Percentiles rank a stretch among this genome's conserved stretches.
phyloP scores from a whole-genome alignment of 2,888 invertebrate genomes.

The Hecatera dysodea region DNA sequence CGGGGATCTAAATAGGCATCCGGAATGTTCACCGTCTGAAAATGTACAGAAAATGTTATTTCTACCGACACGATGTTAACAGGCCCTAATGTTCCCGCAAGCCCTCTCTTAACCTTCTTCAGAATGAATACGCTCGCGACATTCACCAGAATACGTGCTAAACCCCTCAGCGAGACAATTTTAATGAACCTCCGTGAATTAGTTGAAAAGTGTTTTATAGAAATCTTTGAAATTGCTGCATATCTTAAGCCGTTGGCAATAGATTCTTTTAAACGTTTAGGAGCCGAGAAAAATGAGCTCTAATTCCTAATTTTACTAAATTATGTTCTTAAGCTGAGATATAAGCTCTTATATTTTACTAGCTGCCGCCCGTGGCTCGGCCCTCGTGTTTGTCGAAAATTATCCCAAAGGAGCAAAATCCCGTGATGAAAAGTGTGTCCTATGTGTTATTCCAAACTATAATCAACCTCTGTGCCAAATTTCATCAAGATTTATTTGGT shows the following conservation, averaged over 20 bases:
- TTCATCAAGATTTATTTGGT: no score
- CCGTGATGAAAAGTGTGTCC: no score
- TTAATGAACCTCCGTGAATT: conserved; percentile 58
- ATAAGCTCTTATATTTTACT: background rate
- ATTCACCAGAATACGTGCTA: conserved; percentile 13
- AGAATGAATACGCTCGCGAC: conserved; percentile 30
- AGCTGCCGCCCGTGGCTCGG: no score
- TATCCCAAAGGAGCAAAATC: no score
- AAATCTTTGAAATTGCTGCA: conserved; percentile 59
- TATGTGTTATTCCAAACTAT: no score
- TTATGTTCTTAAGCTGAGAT: conserved; percentile 15
- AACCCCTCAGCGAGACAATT: conserved; percentile 45
- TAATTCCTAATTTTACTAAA: conserved; percentile 21
- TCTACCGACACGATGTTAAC: conserved; percentile 25
- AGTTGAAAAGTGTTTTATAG: conserved; percentile 51
- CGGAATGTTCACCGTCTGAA: conserved; percentile 96
- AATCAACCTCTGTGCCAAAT: no score
- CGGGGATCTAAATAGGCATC: conserved; percentile 97
- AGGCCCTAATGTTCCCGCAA: conserved; percentile 37
- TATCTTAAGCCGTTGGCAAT: conserved; percentile 44
- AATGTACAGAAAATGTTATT: conserved; percentile 70
- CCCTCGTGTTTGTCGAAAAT: no score
- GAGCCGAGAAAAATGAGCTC: conserved; percentile 19
- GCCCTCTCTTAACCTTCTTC: conserved; percentile 22
- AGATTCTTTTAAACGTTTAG: conserved; percentile 29